Evolutionary conservation across 2,888 invertebrate species (phyloP), one percentile per base, ranked within the genome.

Genomic region (Sphaerophoria rueppellii): DNA sequence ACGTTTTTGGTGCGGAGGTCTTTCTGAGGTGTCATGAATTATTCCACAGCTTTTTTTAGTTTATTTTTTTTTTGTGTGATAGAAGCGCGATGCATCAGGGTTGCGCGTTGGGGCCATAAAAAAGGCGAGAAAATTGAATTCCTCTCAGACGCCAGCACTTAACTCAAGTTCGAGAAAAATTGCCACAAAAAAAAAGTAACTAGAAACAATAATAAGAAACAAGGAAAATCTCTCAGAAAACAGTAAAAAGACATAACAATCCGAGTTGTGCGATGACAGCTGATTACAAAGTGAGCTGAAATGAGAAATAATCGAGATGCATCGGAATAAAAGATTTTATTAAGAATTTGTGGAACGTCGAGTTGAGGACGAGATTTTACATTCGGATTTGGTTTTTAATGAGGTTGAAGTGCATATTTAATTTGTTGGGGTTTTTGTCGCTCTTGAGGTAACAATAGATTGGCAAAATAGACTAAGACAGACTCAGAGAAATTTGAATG

Each of bases 101-200:
- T 74, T 76, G 77, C 85, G 81, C 85, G 85, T 65, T 81, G 81
- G 65, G 77, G 46, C 81, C 65, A 76, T 76, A 77, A 73, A 81
- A 24, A 81, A 85, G 85, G 85, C 85, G 85, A 85, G 85, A 81
- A 85, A 81, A 85, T 77, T 85, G 81, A 81, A 85, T 85, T 85
- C 85, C 63, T 81, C 43, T 16, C 67, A 40, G 85, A 81, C 85
- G 81, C 81, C 85, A 85, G 81, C 73, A 80, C 83, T 80, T 80
- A 75, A 50, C 54, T 61, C 70, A 57, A 58, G 57, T 63, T 78
- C 43, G 24, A 67, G 79, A 79, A 72, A 80, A 83, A 72, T 75
- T 71, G 67, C 71, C 14, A 48, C 58, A 61, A 40, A 72, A 61
- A 5, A 54, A 6, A 71, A 70, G 9, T 50, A 71, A 5, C 9